A percentile compares a stretch with the other conserved stretches of the same genome.
phyloP scores from a whole-genome alignment of 2,888 invertebrate species.

The Punctoribates punctum region DNA sequence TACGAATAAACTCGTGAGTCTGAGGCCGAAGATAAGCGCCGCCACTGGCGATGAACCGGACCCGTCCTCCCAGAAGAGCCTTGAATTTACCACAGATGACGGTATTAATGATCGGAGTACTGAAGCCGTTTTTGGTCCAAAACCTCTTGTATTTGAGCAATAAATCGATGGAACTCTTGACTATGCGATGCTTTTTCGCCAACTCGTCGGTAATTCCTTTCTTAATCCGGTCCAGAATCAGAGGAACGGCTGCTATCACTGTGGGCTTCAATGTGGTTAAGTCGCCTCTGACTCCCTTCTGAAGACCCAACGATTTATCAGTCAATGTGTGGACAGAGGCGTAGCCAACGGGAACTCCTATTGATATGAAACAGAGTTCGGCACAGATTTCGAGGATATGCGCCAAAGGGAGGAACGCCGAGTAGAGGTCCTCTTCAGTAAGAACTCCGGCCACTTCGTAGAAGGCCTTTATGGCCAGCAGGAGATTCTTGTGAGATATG shows the following conservation, averaged over 20 bases:
- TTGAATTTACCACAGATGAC: constrained; percentile 64
- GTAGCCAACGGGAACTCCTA: constrained; percentile 89
- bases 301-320: constrained; percentile 52
- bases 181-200: constrained; percentile 68
- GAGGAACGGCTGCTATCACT: constrained; percentile 89
- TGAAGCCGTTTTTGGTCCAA: constrained; percentile 66
- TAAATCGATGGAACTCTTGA: constrained; percentile 81
- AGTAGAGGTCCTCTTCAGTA: constrained; percentile 65
- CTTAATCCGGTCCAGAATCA: constrained; percentile 54
- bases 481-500: constrained; percentile 49
- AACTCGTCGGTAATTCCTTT: constrained; percentile 96
- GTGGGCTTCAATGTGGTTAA: constrained; percentile 84
- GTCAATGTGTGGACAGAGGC: constrained; percentile 79
- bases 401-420: constrained; percentile 93
- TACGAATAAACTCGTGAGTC: constrained; percentile 87
- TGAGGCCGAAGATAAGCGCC: constrained; percentile 94
- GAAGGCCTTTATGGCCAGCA: constrained; percentile 48
- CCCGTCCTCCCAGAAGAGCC: constrained; percentile 77
- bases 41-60: constrained; percentile 83
- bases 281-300: constrained; percentile 85
- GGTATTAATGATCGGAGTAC: constrained; percentile 57
- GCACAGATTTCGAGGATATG: constrained; percentile 88
- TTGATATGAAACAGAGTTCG: constrained; percentile 69
- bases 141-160: constrained; percentile 87
- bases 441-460: constrained; percentile 30